These are phyloP conservation scores for Buceros bicornis DNA, from an alignment of 2,797 vertebrate species.

Conservation along the genomic window DNA sequence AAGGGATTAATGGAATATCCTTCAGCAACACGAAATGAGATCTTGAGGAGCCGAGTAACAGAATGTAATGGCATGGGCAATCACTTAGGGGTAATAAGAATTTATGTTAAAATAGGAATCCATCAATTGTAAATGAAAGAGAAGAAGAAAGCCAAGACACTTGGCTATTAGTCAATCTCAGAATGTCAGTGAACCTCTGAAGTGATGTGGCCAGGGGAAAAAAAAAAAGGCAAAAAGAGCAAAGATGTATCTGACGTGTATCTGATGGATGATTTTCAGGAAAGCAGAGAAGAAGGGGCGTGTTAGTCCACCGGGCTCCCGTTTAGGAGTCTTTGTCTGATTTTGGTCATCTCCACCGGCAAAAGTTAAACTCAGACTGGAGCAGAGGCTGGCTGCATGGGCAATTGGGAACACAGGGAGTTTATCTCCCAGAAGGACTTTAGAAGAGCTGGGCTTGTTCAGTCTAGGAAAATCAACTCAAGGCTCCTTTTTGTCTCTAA, in stretches of 20 bases:
- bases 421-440: neutral
- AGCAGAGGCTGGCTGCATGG: neutral
- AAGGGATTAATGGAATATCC: constrained; percentile 50
- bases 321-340: neutral
- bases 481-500: neutral
- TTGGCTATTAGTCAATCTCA: constrained; percentile 52
- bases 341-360: neutral
- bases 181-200: constrained; percentile 19
- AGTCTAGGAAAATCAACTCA: neutral
- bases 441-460: neutral
- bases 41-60: constrained; percentile 33
- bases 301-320: neutral
- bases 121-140: constrained; percentile 64
- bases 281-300: neutral
- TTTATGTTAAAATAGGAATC: constrained; percentile 64
- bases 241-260: neutral
- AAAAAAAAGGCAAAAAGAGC: neutral
- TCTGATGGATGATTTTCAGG: neutral
- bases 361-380: neutral
- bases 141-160: constrained; percentile 60
- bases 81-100: constrained; percentile 68
- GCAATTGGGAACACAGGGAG: neutral
- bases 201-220: neutral
- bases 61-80: constrained; percentile 35
- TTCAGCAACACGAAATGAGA: constrained; percentile 46